phyloP scores from a whole-genome alignment of 2,113 vertebrate genomes.

The Cinclus cinclus region DNA sequence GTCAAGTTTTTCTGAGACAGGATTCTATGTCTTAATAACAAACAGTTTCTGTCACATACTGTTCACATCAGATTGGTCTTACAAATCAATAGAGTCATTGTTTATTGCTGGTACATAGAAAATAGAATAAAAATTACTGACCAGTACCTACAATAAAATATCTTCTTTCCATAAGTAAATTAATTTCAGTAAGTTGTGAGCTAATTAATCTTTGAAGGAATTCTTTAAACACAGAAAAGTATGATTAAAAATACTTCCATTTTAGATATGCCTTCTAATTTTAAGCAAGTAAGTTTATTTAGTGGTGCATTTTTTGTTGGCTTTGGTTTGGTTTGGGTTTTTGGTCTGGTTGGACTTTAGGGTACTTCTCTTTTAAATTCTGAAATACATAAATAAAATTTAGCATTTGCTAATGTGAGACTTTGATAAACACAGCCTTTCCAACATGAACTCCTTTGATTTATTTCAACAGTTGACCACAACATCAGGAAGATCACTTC shows the following conservation, averaged over 20 bases:
- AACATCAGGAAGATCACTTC: neutral
- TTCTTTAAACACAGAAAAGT: neutral
- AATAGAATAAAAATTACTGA: slow-evolving; percentile 73
- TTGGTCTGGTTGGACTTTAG: neutral
- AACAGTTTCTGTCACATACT: slow-evolving; percentile 73
- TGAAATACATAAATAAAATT: neutral
- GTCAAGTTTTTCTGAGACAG: slow-evolving; percentile 79
- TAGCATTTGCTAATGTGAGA: neutral
- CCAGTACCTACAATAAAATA: slow-evolving; percentile 64
- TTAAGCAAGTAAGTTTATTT: neutral
- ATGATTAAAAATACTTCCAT: neutral
- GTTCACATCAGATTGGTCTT: slow-evolving; percentile 77
- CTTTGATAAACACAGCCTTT: neutral
- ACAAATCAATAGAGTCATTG: slow-evolving; percentile 73
- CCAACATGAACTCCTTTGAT: neutral
- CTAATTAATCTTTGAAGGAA: slow-evolving; percentile 32
- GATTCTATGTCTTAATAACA: slow-evolving; percentile 82
- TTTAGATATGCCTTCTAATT: neutral
- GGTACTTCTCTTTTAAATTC: neutral
- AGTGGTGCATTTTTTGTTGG: neutral
- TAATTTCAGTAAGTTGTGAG: slow-evolving; percentile 64
- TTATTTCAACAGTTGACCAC: neutral
- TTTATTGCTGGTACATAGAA: slow-evolving; percentile 53
- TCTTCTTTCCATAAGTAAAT: slow-evolving; percentile 68
- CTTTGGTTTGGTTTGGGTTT: neutral